Conservation (phyloP, 2,797 vertebrate species). For the Dermochelys coriacea region DNA sequence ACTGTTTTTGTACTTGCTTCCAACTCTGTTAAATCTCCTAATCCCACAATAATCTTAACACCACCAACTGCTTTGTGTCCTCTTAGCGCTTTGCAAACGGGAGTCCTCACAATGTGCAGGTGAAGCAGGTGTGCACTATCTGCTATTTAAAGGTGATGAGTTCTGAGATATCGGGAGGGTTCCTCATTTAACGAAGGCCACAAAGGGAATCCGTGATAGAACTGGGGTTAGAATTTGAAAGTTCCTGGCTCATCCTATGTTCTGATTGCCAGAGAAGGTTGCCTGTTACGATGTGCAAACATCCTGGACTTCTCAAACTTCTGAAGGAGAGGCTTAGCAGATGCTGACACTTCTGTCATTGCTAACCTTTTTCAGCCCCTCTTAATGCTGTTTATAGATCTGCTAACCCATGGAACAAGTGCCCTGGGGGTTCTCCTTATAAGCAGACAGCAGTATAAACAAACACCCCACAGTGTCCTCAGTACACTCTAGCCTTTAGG, state of each 20-base stretch:
- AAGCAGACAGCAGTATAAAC: constrained; percentile 53
- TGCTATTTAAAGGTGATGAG: accelerated
- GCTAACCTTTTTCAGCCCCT: neutral
- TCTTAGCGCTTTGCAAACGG: accelerated
- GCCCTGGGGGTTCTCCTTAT: neutral
- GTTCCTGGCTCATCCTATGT: neutral
- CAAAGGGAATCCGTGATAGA: accelerated
- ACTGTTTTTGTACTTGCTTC: neutral
- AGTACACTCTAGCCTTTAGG: constrained; percentile 36
- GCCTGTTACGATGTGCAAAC: neutral
- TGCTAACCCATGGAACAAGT: neutral
- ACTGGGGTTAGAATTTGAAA: accelerated
- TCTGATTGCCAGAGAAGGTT: neutral
- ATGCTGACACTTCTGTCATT: neutral
- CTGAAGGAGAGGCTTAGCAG: accelerated
- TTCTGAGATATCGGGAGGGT: accelerated
- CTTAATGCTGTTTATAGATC: neutral
- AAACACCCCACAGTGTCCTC: constrained; percentile 36
- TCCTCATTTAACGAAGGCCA: accelerated
- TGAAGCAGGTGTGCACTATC: accelerated
- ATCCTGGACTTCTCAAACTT: neutral
- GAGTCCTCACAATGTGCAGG: accelerated
- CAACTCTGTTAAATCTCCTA: neutral
- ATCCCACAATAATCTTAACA: accelerated
- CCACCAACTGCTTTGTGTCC: too few species aligned